Evolutionary conservation across 2,888 invertebrate species (phyloP).

Genomic region (Eustalomyia histrio): DNA sequence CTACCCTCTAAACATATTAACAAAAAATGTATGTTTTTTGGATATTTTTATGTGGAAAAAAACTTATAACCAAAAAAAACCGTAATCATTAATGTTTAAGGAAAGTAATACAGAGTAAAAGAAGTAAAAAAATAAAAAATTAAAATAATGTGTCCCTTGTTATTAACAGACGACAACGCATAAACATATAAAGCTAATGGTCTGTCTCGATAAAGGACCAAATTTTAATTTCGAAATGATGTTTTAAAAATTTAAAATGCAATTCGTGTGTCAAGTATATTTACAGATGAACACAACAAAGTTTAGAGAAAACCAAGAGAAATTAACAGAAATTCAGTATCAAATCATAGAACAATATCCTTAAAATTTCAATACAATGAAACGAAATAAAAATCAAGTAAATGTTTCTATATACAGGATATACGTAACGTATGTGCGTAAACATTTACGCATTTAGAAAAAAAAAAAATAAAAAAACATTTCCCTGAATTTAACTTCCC

Average conservation of each 20-base stretch:
- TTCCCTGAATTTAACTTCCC: conserved; percentile 40
- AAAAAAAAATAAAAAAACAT: conserved; percentile 4
- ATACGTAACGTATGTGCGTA: conserved; percentile 38
- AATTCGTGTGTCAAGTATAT: conserved; percentile 8
- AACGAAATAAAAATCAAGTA: background rate
- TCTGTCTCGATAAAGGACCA: conserved; percentile 13
- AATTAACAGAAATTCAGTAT: background rate
- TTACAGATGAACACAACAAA: conserved; percentile 3
- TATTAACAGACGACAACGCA: conserved; percentile 71
- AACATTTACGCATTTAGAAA: conserved; percentile 46
- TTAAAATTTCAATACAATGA: background rate
- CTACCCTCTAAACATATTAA: conserved; percentile 54
- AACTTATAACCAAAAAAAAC: conserved; percentile 11
- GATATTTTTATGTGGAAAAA: conserved; percentile 24
- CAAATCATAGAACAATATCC: background rate
- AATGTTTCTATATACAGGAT: background rate
- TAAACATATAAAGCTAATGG: conserved; percentile 31
- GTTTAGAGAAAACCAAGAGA: conserved; percentile 14
- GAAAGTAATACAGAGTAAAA: conserved; percentile 43
- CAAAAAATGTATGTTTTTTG: conserved; percentile 39
- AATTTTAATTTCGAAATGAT: background rate
- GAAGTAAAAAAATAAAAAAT: conserved; percentile 70
- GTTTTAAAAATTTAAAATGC: conserved; percentile 29
- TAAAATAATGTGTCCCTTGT: conserved; percentile 78
- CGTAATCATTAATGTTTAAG: conserved; percentile 61